Base-by-base conservation (phyloP, 2,797 vertebrate genomes). In the Falco columbarius region DNA sequence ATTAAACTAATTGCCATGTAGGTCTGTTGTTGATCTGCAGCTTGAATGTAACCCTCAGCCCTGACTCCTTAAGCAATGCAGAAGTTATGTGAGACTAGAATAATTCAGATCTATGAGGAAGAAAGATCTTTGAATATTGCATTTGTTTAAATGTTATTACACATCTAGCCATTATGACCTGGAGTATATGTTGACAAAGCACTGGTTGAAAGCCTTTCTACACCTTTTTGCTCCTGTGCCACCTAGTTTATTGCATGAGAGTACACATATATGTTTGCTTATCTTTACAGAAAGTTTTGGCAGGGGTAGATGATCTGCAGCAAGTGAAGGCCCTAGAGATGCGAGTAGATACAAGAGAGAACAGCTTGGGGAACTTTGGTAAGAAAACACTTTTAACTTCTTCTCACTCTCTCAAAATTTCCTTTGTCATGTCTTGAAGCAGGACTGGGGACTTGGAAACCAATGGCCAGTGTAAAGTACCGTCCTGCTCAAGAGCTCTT, bases 331-430 rank as follows among this genome's bases (percentile, higher is more conserved):
- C 83, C 7, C 98, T 99, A 76, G 98, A 99, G 59, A 95, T 99
- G 97, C 98, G 94, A 55, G 97, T 99, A 55, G 97, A 99, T 95
- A 99, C 99, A 16, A 98, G 97, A 63, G 98, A 99, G 75, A 98
- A 96, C 94, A 99, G 98, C 80, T 97, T 99, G 96, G 98, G 99
- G 26, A 99, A 98, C 97, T 98, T 99, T 66, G 99, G 99, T 99
- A 97, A 99, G 99, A 97, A 86, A 95, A 90, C 10, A 34, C 29
- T 80, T 85, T 85, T 26, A 15, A 76, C n/a, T 55, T 85, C 18
- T 86, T 32, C 34, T 94, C 40, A n/a, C 34, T 4, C 0, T 55
- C 21, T 71, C 47, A 51, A 18, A 44, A 52, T 93, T 94, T 90
- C 10, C 30, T 72, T 83, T 62, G 16, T 30, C 1, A 0, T 51